Conservation (phyloP, 2,113 vertebrate species). For the Cynopterus brachyotis region DNA sequence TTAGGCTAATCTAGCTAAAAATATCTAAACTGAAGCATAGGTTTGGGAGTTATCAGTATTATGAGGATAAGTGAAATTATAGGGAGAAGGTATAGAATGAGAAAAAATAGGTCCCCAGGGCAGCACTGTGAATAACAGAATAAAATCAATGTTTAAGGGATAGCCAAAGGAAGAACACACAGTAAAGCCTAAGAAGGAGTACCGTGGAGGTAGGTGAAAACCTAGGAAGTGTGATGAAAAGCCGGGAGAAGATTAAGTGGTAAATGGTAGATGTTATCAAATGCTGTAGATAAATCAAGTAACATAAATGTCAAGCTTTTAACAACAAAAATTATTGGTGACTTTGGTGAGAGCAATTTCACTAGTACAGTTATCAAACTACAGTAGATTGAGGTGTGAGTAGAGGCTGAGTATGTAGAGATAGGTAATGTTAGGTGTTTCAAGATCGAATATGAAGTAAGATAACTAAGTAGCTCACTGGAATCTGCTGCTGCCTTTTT, state of each 20-base stretch:
- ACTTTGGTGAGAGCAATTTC: background rate
- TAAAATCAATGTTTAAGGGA: background rate
- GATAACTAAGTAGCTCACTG: background rate
- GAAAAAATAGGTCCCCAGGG: background rate
- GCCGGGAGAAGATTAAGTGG: background rate
- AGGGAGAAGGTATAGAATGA: background rate
- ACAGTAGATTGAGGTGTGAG: background rate
- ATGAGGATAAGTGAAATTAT: background rate
- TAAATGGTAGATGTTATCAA: background rate
- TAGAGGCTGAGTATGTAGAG: background rate
- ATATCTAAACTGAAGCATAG: background rate
- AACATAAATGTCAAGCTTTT: background rate
- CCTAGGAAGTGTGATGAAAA: background rate
- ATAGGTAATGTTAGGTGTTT: background rate
- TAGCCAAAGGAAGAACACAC: background rate
- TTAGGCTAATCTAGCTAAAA: background rate
- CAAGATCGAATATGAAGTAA: background rate
- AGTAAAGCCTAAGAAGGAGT: background rate
- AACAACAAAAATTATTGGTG: background rate
- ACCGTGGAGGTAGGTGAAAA: background rate
- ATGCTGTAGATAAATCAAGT: background rate
- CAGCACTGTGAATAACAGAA: background rate
- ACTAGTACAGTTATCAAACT: background rate
- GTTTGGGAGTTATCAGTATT: background rate
- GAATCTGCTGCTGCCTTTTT: background rate